These are phyloP conservation scores for Panthera tigris DNA, from an alignment of 2,113 vertebrate genomes.

Conservation along the genomic window DNA sequence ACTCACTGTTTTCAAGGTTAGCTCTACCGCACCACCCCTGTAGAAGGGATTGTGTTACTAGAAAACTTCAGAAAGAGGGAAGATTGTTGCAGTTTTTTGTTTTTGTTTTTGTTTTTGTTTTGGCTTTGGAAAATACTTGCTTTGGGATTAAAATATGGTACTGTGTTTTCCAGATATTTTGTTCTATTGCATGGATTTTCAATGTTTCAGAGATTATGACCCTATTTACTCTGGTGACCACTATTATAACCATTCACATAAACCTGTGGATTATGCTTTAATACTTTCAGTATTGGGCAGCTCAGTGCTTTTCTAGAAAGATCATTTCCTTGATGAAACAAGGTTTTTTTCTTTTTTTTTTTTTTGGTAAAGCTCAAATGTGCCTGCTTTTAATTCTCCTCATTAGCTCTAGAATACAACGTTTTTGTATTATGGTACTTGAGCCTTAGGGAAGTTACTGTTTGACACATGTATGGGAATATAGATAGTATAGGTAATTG, in stretches of 20 bases:
- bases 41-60: slow-evolving; percentile 1
- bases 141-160: slow-evolving; percentile 23
- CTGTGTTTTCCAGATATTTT: slow-evolving; percentile 28
- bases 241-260: not conserved
- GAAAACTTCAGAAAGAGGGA: slow-evolving; percentile 8
- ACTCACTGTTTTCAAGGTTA: not conserved
- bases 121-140: slow-evolving; percentile 8
- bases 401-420: not conserved
- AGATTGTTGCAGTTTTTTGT: not conserved
- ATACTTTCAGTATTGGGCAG: not conserved
- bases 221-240: not conserved
- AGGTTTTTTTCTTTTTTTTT: not conserved
- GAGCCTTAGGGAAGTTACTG: not conserved
- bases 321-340: slow-evolving; percentile 34
- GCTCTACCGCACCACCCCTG: not conserved
- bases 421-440: not conserved
- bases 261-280: not conserved
- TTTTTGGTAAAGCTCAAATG: not conserved
- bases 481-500: slow-evolving; percentile 15
- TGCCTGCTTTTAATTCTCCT: slow-evolving; percentile 18
- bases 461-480: not conserved
- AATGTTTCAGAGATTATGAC: not conserved
- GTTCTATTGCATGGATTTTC: not conserved
- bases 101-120: not conserved
- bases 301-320: slow-evolving; percentile 2